phyloP scores from a whole-genome alignment of 2,888 invertebrate genomes.

The Stenoptilia bipunctidactyla region DNA sequence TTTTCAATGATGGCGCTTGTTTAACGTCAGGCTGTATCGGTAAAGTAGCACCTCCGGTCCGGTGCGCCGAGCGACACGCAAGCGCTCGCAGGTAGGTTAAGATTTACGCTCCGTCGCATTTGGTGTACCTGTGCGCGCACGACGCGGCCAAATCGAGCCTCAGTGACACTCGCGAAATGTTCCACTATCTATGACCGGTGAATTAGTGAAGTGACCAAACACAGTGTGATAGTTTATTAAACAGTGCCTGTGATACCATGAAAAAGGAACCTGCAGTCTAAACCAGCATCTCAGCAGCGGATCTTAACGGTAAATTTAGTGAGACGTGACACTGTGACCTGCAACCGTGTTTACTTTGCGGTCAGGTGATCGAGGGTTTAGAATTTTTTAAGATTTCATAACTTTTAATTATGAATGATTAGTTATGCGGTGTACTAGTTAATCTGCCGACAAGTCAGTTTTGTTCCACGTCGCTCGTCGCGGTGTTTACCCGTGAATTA shows the following conservation, averaged over 20 bases:
- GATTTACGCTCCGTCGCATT: constrained; percentile 65
- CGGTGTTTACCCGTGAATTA: constrained; percentile 61
- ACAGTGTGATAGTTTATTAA: constrained; percentile 36
- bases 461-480: constrained; percentile 52
- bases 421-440: too few relatives aligned
- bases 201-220: constrained; percentile 50
- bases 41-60: constrained; percentile 44
- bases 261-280: background rate
- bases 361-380: constrained; percentile 43
- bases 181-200: constrained; percentile 33
- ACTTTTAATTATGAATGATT: too few relatives aligned
- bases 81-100: constrained; percentile 67
- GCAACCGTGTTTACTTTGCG: constrained; percentile 47
- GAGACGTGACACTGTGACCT: constrained; percentile 47
- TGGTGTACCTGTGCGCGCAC: constrained; percentile 55
- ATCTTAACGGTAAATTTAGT: constrained; percentile 64
- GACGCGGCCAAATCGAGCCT: constrained; percentile 43
- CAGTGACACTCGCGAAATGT: constrained; percentile 46
- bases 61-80: constrained; percentile 56
- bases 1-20: background rate
- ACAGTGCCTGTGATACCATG: constrained; percentile 32
- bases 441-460: constrained; percentile 3
- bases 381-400: background rate
- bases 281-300: constrained; percentile 28
- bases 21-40: constrained; percentile 29